These are phyloP conservation scores for Idaea aversata DNA, from an alignment of 2,888 invertebrate genomes.

Conservation along the genomic window DNA sequence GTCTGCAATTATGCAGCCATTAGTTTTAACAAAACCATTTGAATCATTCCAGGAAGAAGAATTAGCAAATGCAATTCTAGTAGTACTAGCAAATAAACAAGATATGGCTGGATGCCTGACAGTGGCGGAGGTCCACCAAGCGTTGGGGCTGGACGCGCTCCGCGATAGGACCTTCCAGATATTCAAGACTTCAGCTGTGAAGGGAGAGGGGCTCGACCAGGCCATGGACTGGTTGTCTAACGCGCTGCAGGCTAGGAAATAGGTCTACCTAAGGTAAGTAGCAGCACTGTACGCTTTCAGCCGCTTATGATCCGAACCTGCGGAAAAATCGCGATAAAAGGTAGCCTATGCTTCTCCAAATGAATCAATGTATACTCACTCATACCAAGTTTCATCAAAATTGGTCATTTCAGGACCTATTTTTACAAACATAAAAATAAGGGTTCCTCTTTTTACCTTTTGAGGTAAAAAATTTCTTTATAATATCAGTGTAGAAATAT, in stretches of 20 bases:
- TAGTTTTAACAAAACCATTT: constrained; percentile 6
- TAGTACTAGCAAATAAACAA: constrained; percentile 99
- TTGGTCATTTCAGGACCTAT: no score
- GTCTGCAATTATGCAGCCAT: no score
- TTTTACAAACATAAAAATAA: no score
- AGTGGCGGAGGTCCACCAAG: constrained; percentile 97
- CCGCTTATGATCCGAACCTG: no score
- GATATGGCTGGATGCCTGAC: constrained; percentile 99
- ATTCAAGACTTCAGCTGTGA: constrained; percentile 99
- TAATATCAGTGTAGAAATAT: no score
- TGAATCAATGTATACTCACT: no score
- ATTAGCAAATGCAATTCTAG: constrained; percentile 95
- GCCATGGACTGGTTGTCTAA: constrained; percentile 99
- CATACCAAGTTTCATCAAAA: no score
- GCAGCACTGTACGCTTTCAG: no score
- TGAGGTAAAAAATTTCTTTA: no score
- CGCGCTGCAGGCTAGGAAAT: constrained; percentile 93
- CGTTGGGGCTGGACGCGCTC: constrained; percentile 95
- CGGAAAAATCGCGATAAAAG: no score
- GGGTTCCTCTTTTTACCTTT: no score
- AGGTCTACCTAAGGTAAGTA: constrained; percentile 49
- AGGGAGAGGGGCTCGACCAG: constrained; percentile 98
- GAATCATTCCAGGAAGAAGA: constrained; percentile 92
- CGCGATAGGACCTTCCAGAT: constrained; percentile 99
- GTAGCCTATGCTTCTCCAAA: no score